phyloP scores from a whole-genome alignment of 2,797 vertebrate species.

The Sciurus vulgaris region DNA sequence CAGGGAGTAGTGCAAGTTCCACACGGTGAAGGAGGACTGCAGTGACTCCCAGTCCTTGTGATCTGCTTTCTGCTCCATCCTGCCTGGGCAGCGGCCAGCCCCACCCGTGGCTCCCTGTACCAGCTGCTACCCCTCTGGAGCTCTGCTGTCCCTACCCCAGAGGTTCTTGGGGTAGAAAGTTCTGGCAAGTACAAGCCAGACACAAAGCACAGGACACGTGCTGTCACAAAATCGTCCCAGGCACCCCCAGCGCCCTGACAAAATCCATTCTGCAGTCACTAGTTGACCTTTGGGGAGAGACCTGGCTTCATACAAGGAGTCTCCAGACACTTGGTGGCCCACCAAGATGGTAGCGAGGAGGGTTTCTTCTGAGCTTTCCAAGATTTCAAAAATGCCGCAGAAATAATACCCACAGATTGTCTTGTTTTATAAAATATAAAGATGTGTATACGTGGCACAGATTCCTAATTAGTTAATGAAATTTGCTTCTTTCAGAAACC shows the following conservation, averaged over 20 bases:
- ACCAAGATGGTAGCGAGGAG: background rate
- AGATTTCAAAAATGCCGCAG: background rate
- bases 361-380: background rate
- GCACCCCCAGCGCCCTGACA: background rate
- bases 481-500: background rate
- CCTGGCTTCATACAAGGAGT: background rate
- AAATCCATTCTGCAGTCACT: background rate
- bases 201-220: background rate
- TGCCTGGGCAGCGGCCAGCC: background rate
- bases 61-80: background rate
- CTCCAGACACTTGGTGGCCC: background rate
- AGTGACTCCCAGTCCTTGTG: background rate
- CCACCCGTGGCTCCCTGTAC: background rate
- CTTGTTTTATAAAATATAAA: conserved; percentile 38
- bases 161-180: background rate
- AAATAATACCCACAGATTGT: background rate
- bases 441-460: background rate
- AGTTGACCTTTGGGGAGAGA: background rate
- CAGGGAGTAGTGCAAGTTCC: background rate
- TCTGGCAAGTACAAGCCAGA: background rate
- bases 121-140: background rate
- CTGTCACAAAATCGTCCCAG: background rate
- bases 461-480: background rate
- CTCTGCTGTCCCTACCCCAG: background rate
- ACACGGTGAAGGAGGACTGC: no score